Evolutionary conservation across 1,140 invertebrate genomes (phyloP), one percentile per base, ranked within the genome.

Genomic region (Macrocentrus cingulum): DNA sequence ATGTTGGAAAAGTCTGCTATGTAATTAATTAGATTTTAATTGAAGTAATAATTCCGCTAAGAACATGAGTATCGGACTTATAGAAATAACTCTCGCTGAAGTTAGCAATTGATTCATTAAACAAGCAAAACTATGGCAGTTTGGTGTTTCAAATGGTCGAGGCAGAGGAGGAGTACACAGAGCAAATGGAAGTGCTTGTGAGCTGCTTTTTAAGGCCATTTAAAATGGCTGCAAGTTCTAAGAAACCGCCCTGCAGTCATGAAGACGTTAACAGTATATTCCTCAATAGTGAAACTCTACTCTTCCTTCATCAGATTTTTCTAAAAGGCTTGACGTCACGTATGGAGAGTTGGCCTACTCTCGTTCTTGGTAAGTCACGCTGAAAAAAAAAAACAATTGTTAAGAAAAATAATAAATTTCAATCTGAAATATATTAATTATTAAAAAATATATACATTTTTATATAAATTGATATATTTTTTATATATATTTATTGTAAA

Each of bases 241-340:
- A 95, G 76, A 94, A 92, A 73, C 94, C 94, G 3, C 92, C 93
- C 0, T 94, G 94, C 70, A 89, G 89, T 1, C 94, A 97, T 72
- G 94, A 97, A 75, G 94, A 97, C 69, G 91, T 97, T 49, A 96
- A 94, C 77, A 96, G 93, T 25, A 96, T 97, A 65, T 97, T 96
- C 80, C 81, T 97, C 23, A 97, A 97, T 79, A 92, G 91, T 68
- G 94, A 97, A 79, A 96, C 94, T 0, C 87, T 97, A 41, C 81
- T 97, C 62, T 97, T 97, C 77, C 83, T 97, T 1, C 94, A 97
- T 81, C 94, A 97, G 77, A 96, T 97, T 60, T 97, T 96, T 76
- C 83, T 95, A 61, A 96, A 97, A 78, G 94, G 94, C n/a, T 82
- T 96, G 2, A 92, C 90, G 2, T 92, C 92, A 2, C 83, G 93